Base-by-base conservation (phyloP, 35 echinoderm and acorn worm genomes). In the Patiria miniata region DNA sequence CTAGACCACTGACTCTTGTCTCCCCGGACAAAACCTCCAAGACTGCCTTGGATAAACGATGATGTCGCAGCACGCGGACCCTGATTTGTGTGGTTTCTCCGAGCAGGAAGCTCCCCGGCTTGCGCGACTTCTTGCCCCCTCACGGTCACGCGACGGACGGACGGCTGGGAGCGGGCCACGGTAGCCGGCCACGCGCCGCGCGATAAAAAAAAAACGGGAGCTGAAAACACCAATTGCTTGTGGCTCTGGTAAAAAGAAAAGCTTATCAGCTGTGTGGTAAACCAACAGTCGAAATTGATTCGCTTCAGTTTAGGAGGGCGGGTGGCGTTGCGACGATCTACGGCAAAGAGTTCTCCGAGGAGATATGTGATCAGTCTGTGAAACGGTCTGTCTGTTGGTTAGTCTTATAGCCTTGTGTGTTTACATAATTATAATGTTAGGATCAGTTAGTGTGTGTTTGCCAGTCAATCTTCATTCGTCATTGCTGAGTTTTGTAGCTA, bases 211-310 rank as follows among this genome's bases (percentile, higher is more conserved):
- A 73, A 73, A 73, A 26, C 65, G 26, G 65, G 65, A 73, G 65
- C 65, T 73, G 8, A 30, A 73, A 73, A 32, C 65, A 73, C 26
- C 34, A 34, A 32, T 73, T 10, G 7, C 26, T 18, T 73, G 65
- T 68, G 60, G 60, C 3, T 68, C 22, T 32, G 60, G 42, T 1
- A 32, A n/a, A n/a, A n/a, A 73, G 65, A 73, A 73, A 73, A 73
- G 65, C 65, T 23, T 10, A 23, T 23, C 65, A 23, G 65, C n/a
- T 73, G 22, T 47, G 29, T 32, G 26, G 65, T 73, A 73, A 73
- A 73, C 65, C 26, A 73, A 73, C 65, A 32, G 65, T 36, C 65
- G 26, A 73, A 73, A 73, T 73, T 73, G 65, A 73, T 73, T 73
- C 65, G 4, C 42, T 22, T 73, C 34, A 34, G 61, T 69, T 69